phyloP scores from a whole-genome alignment of 64 coral and sea anemone species.

The Platygyra sinensis region DNA sequence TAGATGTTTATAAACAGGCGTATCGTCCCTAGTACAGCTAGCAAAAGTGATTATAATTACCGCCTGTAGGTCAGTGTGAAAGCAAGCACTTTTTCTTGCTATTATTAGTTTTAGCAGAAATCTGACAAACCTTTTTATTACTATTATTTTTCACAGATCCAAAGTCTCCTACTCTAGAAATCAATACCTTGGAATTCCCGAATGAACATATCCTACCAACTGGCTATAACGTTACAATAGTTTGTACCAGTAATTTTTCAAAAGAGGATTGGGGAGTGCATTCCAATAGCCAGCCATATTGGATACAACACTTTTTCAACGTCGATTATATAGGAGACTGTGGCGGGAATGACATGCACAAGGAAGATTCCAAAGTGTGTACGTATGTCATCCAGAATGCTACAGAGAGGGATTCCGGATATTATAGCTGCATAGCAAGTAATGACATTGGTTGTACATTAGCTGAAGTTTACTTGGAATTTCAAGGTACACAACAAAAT shows the following conservation, averaged over 20 bases:
- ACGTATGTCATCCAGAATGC: neutral
- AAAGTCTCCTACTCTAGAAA: neutral
- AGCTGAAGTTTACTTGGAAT: neutral
- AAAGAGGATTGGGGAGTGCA: neutral
- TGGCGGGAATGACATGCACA: neutral
- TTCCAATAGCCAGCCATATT: neutral
- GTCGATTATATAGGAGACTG: neutral
- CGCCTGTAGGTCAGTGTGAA: too few species aligned
- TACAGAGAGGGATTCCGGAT: neutral
- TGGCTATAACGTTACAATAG: constrained; percentile 4
- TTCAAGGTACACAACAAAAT: neutral
- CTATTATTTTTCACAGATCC: neutral
- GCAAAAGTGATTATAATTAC: too few species aligned
- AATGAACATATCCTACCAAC: neutral
- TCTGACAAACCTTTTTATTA: too few species aligned
- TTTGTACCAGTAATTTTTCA: constrained; percentile 11
- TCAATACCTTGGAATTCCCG: neutral
- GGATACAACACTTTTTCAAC: constrained; percentile 23
- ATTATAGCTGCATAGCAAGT: neutral
- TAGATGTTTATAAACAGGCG: too few species aligned
- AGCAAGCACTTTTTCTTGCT: too few species aligned
- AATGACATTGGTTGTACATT: neutral
- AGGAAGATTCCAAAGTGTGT: neutral
- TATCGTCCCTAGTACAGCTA: too few species aligned
- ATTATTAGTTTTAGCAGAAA: too few species aligned